phyloP scores from a whole-genome alignment of 2,797 vertebrate genomes.

The Choloepus didactylus region DNA sequence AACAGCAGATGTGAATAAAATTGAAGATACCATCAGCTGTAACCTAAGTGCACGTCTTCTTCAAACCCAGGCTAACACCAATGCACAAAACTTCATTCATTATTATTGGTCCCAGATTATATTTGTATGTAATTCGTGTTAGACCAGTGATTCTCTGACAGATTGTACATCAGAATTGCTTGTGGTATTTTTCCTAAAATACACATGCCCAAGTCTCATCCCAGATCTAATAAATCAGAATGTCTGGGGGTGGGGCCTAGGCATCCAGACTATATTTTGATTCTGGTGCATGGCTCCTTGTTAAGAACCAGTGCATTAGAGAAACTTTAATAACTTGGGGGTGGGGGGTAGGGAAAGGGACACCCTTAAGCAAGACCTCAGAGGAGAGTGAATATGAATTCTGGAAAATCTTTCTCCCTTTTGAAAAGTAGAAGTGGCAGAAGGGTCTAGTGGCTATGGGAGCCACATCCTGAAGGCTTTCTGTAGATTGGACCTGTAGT shows the following conservation, averaged over 20 bases:
- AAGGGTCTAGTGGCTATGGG: background rate
- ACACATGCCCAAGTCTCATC: background rate
- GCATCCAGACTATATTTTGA: slow-evolving; percentile 1
- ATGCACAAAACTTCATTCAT: slow-evolving; percentile 15
- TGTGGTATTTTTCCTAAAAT: background rate
- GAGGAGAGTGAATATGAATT: slow-evolving; percentile 55
- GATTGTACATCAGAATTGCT: background rate
- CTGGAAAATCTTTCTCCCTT: slow-evolving; percentile 20
- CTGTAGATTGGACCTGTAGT: background rate
- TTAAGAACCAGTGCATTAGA: background rate
- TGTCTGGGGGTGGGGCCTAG: background rate
- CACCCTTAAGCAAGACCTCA: slow-evolving; percentile 17
- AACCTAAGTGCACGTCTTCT: slow-evolving; percentile 1
- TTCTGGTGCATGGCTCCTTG: background rate
- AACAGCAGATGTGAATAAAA: slow-evolving; percentile 25
- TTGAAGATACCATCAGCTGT: slow-evolving; percentile 24
- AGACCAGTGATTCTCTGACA: background rate
- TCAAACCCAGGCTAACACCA: background rate
- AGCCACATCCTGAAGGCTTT: background rate
- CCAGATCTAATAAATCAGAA: slow-evolving; percentile 27
- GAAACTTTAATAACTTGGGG: background rate
- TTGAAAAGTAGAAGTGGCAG: background rate
- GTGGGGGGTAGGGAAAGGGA: background rate
- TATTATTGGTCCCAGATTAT: background rate
- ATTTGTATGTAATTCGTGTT: slow-evolving; percentile 56